phyloP scores from a whole-genome alignment of 2,797 vertebrate species.

The Tiaroga cobitis region DNA sequence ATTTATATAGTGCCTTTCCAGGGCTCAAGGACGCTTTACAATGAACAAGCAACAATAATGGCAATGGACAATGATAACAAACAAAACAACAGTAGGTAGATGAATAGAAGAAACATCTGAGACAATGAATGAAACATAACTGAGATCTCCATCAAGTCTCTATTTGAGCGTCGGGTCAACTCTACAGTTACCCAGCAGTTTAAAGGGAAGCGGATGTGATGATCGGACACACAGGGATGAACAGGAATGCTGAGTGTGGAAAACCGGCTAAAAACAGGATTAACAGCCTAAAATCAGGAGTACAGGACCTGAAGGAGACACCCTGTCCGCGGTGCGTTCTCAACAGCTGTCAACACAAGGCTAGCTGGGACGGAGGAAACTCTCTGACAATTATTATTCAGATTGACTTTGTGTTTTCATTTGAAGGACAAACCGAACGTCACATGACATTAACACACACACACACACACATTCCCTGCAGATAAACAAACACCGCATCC shows the following conservation, averaged over 20 bases:
- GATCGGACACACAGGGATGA: conserved; percentile 2
- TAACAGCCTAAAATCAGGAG: background rate
- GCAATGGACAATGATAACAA: no score
- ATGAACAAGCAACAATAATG: no score
- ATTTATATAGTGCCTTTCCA: no score
- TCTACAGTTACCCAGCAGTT: background rate
- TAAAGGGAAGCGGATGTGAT: background rate
- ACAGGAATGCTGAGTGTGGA: conserved; percentile 20
- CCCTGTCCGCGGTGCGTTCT: background rate
- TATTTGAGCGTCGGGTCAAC: background rate
- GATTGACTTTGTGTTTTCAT: background rate
- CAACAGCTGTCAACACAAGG: conserved; percentile 48
- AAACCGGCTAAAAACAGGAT: conserved; percentile 10
- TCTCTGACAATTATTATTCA: background rate
- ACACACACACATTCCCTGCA: no score
- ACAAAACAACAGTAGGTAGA: no score
- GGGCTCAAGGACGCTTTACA: no score
- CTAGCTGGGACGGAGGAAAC: background rate
- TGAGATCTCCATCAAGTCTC: background rate
- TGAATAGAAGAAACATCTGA: background rate
- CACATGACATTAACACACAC: background rate
- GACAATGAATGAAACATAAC: background rate
- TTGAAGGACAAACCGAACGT: background rate
- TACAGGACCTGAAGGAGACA: conserved; percentile 50
- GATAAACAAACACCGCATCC: background rate